Evolutionary conservation across 2,888 invertebrate species (phyloP).

Genomic region (Drosophila limbata): DNA sequence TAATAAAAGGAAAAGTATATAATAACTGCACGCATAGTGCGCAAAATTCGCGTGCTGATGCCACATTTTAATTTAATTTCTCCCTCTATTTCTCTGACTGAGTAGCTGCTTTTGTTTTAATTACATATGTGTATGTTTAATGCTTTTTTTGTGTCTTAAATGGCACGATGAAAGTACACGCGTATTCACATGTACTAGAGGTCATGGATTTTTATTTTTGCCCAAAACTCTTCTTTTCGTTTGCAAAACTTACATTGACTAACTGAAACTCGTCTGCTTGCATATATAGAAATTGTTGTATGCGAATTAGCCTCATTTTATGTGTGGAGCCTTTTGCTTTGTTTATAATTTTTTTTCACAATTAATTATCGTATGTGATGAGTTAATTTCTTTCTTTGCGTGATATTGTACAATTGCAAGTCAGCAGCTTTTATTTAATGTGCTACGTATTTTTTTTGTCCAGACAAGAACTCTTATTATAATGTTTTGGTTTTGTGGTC

Average conservation of each 20-base stretch:
- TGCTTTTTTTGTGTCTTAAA: conserved; percentile 25
- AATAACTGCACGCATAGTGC: conserved; percentile 47
- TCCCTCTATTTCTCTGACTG: conserved; percentile 11
- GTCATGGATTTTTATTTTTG: neutral
- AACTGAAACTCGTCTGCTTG: conserved; percentile 8
- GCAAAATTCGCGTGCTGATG: conserved; percentile 51
- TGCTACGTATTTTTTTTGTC: conserved; percentile 43
- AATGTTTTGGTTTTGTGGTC: conserved; percentile 28
- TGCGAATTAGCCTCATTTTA: conserved; percentile 32
- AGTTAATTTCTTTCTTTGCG: conserved; percentile 36
- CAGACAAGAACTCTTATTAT: conserved; percentile 37
- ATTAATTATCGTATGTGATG: conserved; percentile 49
- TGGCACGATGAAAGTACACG: conserved; percentile 14
- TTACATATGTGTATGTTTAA: conserved; percentile 28
- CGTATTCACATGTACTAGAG: neutral
- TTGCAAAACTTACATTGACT: conserved; percentile 17
- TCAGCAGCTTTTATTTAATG: conserved; percentile 28
- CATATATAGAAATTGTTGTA: conserved; percentile 7
- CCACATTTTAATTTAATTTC: conserved; percentile 56
- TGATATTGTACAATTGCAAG: conserved; percentile 45
- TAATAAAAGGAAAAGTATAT: conserved; percentile 43
- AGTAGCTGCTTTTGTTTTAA: conserved; percentile 26
- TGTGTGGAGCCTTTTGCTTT: conserved; percentile 7
- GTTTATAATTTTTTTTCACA: conserved; percentile 20
- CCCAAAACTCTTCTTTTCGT: conserved; percentile 23